Conservation (phyloP, 1,140 invertebrate species). For the Calycopis cecrops region DNA sequence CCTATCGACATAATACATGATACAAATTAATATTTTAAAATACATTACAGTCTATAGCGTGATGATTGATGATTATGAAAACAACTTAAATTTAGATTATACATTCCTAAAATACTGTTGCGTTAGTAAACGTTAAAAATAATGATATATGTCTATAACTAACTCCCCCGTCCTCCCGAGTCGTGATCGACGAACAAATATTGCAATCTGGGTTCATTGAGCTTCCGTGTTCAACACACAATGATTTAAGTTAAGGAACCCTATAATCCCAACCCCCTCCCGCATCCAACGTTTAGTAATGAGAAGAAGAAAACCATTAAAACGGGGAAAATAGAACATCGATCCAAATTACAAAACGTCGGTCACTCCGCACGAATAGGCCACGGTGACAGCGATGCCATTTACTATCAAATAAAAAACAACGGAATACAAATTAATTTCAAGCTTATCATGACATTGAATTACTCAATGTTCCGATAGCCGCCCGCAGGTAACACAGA, state of each 20-base stretch:
- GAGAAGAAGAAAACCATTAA: not conserved
- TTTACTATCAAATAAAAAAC: not conserved
- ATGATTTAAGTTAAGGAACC: slow-evolving; percentile 8
- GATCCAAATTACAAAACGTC: slow-evolving; percentile 35
- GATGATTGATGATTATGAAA: slow-evolving; percentile 35
- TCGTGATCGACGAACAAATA: slow-evolving; percentile 24
- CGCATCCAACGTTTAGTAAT: slow-evolving; percentile 34
- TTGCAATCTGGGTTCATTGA: slow-evolving; percentile 14
- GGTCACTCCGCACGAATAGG: slow-evolving; percentile 30
- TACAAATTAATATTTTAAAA: slow-evolving; percentile 20
- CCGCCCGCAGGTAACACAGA: no score
- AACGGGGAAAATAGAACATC: slow-evolving; percentile 11
- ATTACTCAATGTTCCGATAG: no score
- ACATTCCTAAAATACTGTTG: slow-evolving; percentile 71
- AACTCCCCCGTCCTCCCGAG: slow-evolving; percentile 18
- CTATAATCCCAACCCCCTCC: slow-evolving; percentile 21
- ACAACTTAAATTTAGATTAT: slow-evolving; percentile 70
- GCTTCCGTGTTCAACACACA: not conserved
- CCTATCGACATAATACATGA: slow-evolving; percentile 18
- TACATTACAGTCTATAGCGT: slow-evolving; percentile 43
- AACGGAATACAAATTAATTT: not conserved
- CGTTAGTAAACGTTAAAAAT: slow-evolving; percentile 70
- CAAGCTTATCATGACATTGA: no score
- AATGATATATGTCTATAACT: slow-evolving; percentile 71
- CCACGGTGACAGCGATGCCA: slow-evolving; percentile 24